Base-by-base conservation (phyloP, 2,888 invertebrate species). In the Leptinotarsa rubiginosa region DNA sequence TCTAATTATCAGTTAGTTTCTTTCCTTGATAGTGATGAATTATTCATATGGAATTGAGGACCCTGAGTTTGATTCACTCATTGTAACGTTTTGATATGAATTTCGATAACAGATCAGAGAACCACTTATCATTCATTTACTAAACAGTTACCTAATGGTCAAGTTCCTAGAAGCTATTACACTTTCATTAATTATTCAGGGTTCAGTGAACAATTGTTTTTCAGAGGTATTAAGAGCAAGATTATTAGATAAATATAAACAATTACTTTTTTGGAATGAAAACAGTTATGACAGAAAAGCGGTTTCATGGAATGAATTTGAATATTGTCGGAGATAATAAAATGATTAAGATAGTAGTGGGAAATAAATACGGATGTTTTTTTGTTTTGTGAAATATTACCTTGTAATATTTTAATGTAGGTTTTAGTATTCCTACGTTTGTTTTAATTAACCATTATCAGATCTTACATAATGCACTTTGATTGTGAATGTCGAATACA, bases 171-270 rank as follows among this genome's bases (percentile, higher is more conserved):
- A 31, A 62, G 31, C 2, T 62, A 31, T n/a, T n/a, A 41, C 41
- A 41, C 10, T 31, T n/a, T 62, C 25, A 62, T 62, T 66, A 50
- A 50, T 67, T 67, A 50, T 50, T 62, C 67, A 47, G 52, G 52
- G 50, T 47, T 68, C 68, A 69, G 20, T 47, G 69, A 54, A 59
- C 69, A 69, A 69, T 56, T 22, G 56, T 47, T 18, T 56, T 69
- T 56, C 20, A 41, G 65, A 22, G 31, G 62, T 31, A 62, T 62
- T 31, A 31, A 31, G 59, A 56, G 54, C 12, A 56, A 59, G 62
- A 62, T 62, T 62, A 31, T 18, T 16, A 62, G 62, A 62, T 62
- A 62, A 62, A 31, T 41, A 31, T 62, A n/a, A 62, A 62, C 62
- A 62, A 62, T 69, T 56, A 22, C 4, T 56, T 16, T 49, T 52